Evolutionary conservation across 2,888 invertebrate genomes (phyloP).

Genomic region (Icerya purchasi): DNA sequence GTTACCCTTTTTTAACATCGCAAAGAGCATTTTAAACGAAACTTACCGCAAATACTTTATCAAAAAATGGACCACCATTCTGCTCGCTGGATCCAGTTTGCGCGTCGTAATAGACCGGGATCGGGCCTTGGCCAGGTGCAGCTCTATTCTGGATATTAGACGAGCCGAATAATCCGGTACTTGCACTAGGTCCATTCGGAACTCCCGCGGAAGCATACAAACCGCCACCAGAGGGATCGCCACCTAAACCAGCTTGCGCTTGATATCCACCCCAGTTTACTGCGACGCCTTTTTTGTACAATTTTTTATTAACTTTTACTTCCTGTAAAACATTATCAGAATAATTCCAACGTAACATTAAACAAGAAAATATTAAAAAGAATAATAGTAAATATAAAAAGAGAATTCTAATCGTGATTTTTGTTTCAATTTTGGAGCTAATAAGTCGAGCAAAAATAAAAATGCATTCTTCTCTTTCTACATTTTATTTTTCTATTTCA

Average conservation of each 20-base stretch:
- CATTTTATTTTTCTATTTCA: no score
- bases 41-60: not conserved
- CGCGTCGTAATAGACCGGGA: not conserved
- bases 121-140: not conserved
- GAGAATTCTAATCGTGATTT: no score
- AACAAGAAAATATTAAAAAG: no score
- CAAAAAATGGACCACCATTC: not conserved
- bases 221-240: slow-evolving; percentile 12
- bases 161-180: slow-evolving; percentile 12
- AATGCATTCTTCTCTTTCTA: no score
- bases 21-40: no score
- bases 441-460: no score
- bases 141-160: not conserved
- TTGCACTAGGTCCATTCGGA: slow-evolving; percentile 12
- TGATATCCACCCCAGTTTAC: slow-evolving; percentile 20
- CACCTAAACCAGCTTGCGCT: slow-evolving; percentile 17
- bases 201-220: slow-evolving; percentile 14
- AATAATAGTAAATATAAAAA: no score
- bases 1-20: no score
- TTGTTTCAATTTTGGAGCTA: no score
- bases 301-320: slow-evolving; percentile 7
- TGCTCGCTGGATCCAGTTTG: not conserved
- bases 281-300: slow-evolving; percentile 14
- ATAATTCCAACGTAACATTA: no score
- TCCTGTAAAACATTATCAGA: no score